A percentile compares a stretch with the other conserved stretches of the same genome.
Conservation (phyloP, 92 coral and sea anemone species). For the Zoanthus gigantus region DNA sequence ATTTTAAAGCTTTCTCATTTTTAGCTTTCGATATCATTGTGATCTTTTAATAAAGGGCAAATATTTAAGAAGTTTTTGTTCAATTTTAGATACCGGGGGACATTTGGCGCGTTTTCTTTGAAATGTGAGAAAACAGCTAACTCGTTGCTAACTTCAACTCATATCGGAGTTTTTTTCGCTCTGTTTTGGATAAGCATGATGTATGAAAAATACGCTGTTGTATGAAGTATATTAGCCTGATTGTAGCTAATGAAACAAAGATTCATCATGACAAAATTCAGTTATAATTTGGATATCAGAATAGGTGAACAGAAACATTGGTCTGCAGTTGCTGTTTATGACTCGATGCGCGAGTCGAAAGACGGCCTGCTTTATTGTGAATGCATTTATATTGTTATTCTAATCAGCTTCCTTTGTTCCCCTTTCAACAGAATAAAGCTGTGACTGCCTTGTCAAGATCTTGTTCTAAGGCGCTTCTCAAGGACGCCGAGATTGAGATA, state of each 20-base stretch:
- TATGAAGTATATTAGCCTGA: neutral
- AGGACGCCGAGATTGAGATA: constrained; percentile 69
- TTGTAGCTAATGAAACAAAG: neutral
- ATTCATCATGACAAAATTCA: constrained; percentile 20
- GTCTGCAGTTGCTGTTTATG: constrained; percentile 48
- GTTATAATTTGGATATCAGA: neutral
- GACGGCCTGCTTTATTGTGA: constrained; percentile 58
- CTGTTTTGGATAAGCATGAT: neutral
- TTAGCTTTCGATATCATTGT: neutral
- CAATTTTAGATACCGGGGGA: neutral
- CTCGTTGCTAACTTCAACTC: neutral
- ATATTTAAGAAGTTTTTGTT: neutral
- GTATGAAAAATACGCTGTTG: too few species aligned
- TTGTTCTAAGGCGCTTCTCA: constrained; percentile 37
- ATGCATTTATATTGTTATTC: constrained; percentile 78
- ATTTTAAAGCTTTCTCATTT: neutral
- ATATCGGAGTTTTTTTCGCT: neutral
- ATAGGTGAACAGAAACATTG: constrained; percentile 10
- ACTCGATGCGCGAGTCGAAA: constrained; percentile 54
- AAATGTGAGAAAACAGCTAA: neutral
- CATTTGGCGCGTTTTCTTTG: neutral
- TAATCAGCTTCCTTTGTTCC: constrained; percentile 77
- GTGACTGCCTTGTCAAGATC: constrained; percentile 45
- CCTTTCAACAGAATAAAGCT: constrained; percentile 46
- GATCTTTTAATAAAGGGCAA: neutral